A percentile compares a stretch with the other conserved stretches of the same genome.
Conservation (phyloP, 1,140 invertebrate species). For the Stenopsyche tienmushanensis region DNA sequence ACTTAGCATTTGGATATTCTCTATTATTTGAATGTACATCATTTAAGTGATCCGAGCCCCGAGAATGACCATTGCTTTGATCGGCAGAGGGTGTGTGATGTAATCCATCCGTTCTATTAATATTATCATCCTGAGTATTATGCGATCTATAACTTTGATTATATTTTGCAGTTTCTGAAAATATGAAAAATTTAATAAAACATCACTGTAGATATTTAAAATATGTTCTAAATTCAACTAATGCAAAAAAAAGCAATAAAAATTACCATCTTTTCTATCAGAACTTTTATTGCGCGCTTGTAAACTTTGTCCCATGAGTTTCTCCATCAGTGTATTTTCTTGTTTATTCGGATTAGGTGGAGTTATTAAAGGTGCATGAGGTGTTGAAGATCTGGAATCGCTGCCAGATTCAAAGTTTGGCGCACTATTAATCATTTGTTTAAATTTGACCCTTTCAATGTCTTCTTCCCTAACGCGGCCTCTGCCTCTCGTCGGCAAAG, state of each 20-base stretch:
- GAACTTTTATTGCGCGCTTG: too few species aligned
- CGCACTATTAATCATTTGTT: slow-evolving; percentile 44
- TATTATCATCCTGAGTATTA: slow-evolving; percentile 6
- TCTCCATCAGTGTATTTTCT: too few species aligned
- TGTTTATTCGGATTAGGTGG: not conserved
- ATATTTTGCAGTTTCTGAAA: slow-evolving; percentile 2
- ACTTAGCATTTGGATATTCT: not conserved
- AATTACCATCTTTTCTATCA: not conserved
- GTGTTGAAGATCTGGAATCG: slow-evolving; percentile 52
- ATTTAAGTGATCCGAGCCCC: slow-evolving; percentile 11
- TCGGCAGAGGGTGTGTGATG: not conserved
- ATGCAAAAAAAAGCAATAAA: not conserved
- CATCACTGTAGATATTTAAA: not conserved
- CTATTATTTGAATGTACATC: not conserved
- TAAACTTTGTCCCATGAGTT: too few species aligned
- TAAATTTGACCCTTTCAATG: slow-evolving; percentile 53
- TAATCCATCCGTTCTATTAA: too few species aligned
- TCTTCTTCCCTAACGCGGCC: slow-evolving; percentile 52
- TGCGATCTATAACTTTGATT: slow-evolving; percentile 3
- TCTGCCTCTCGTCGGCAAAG: slow-evolving; percentile 52
- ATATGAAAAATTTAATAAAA: not conserved
- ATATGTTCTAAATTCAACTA: too few species aligned
- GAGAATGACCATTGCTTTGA: slow-evolving; percentile 10
- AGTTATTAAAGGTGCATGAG: slow-evolving; percentile 41
- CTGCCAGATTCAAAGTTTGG: slow-evolving; percentile 50